Conservation (phyloP, 2,113 vertebrate species). For the Trematomus loennbergii region DNA sequence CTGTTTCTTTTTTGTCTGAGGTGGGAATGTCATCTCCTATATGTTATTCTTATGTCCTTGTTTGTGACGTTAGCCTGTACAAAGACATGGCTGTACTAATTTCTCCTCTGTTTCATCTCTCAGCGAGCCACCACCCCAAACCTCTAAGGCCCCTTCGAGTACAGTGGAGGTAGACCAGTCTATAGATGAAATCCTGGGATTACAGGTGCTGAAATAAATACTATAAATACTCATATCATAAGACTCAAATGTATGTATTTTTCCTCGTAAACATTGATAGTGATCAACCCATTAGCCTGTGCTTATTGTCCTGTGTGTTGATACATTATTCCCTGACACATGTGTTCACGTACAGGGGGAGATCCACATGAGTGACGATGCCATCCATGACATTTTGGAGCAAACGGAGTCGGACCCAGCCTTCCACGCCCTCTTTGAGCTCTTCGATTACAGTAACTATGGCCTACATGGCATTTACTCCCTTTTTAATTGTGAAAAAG, state of each 20-base stretch:
- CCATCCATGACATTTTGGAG: constrained; percentile 96
- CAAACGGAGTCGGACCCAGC: constrained; percentile 98
- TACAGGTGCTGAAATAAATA: constrained; percentile 86
- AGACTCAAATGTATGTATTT: background rate
- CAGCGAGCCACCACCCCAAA: constrained; percentile 89
- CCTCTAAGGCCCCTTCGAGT: constrained; percentile 86
- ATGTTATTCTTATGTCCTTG: too few species aligned
- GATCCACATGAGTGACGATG: constrained; percentile 98
- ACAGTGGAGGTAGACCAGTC: constrained; percentile 91
- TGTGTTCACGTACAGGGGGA: constrained; percentile 85
- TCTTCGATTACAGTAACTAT: constrained; percentile 93
- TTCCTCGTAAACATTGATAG: background rate
- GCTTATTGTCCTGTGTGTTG: background rate
- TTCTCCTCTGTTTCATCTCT: background rate
- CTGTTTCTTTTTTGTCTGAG: too few species aligned
- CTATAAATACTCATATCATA: background rate
- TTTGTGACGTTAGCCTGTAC: too few species aligned
- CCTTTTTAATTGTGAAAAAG: too few species aligned
- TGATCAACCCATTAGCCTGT: background rate
- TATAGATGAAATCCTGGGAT: constrained; percentile 96
- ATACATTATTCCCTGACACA: constrained; percentile 6
- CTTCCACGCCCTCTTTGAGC: constrained; percentile 97
- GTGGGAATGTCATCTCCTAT: too few species aligned
- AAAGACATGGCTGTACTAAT: too few species aligned
- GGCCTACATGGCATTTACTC: background rate